Evolutionary conservation across 2,888 invertebrate species (phyloP), one percentile per base, ranked within the genome.

Genomic region (Xiphydria camelus): DNA sequence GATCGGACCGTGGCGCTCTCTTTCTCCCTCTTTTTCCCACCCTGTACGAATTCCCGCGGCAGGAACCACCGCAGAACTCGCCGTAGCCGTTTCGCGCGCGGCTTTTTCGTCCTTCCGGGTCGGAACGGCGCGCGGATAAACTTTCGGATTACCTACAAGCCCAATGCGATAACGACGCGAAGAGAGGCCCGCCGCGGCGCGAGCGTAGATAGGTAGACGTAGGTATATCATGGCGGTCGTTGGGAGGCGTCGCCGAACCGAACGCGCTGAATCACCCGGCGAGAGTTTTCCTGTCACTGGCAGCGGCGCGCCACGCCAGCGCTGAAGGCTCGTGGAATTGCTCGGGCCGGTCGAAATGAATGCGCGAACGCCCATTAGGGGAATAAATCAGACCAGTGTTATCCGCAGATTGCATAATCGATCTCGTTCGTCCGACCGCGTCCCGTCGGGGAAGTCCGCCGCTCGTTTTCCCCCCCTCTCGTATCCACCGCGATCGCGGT

Each of bases 361-460:
- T 73, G 71, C 73, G 67, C 74, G 65, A 73, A 73, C 74, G 73
- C 73, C 75, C 73, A 74, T 74, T 73, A 72, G 67, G 73, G 70
- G 69, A 74, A 73, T 74, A 75, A 75, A 74, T 74, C 74, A 74
- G 74, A 61, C 65, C 57, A 67, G 70, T 64, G 73, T 72, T 74
- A 74, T 70, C 70, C 70, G 60, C 73, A 74, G 73, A 67, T 67
- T 65, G 66, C 66, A 69, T 68, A 65, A 73, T 73, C 71, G 70
- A 73, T 73, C 66, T 66, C 63, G 39, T 48, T 44, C 49, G 23
- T 7, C 7, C 23, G 23, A n/a, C 23, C n/a, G 23, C n/a, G n/a
- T n/a, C n/a, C n/a, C n/a, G n/a, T n/a, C n/a, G n/a, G n/a, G n/a
- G n/a, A 15, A 7, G 18, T 10, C 10, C 10, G 9, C 21, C 25